phyloP scores from a whole-genome alignment of 1,140 invertebrate species.

The Caenorhabditis remanei region DNA sequence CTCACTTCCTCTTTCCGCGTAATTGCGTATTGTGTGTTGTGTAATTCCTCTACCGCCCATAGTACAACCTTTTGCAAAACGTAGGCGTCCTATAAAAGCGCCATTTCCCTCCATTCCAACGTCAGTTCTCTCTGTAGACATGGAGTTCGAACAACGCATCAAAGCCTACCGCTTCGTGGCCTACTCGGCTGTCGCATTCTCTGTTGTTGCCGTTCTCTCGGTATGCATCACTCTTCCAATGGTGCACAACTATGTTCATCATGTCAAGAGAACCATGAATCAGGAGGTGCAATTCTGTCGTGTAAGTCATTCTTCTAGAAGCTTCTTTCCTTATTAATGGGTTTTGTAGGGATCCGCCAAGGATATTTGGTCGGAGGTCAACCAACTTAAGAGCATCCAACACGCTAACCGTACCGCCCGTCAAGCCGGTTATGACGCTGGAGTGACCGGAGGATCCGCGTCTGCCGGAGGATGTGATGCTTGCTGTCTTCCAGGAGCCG shows the following conservation, averaged over 20 bases:
- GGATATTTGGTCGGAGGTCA: constrained; percentile 68
- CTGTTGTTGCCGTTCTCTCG: constrained; percentile 59
- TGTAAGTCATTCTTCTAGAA: not conserved
- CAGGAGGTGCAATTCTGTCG: constrained; percentile 63
- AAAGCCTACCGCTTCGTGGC: constrained; percentile 58
- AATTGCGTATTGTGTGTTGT: constrained; percentile 1
- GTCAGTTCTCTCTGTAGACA: constrained; percentile 22
- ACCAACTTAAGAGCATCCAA: constrained; percentile 62
- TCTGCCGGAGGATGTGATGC: constrained; percentile 61
- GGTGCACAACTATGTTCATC: constrained; percentile 66
- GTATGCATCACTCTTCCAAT: constrained; percentile 66
- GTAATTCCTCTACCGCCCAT: constrained; percentile 46
- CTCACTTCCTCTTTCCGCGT: constrained; percentile 50
- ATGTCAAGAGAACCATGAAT: constrained; percentile 60
- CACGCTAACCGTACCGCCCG: constrained; percentile 60
- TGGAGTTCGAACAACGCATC: constrained; percentile 52
- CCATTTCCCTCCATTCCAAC: not conserved
- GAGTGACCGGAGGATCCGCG: constrained; percentile 49
- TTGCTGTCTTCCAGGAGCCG: constrained; percentile 64
- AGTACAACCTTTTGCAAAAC: constrained; percentile 20
- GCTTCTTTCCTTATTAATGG: not conserved
- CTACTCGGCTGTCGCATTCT: constrained; percentile 60
- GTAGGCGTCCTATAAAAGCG: not conserved
- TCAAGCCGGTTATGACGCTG: constrained; percentile 57
- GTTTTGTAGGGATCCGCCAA: constrained; percentile 63